Base-by-base conservation (phyloP, 2,797 vertebrate genomes). In the Scolopax rusticola region DNA sequence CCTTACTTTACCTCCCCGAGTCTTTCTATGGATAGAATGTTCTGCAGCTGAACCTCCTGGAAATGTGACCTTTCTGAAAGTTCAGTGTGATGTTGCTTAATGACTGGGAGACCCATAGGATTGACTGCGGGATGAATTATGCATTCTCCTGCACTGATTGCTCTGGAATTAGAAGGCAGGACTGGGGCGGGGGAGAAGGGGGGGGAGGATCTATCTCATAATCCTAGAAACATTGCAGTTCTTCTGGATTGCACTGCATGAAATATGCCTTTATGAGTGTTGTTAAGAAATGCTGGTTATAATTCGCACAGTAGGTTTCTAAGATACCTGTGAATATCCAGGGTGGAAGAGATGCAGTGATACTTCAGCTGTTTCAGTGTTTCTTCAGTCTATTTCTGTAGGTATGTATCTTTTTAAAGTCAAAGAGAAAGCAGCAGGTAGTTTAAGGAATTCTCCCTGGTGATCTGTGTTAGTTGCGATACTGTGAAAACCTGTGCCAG, bases 211-310 rank as follows among this genome's bases (percentile, higher is more conserved):
- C 25, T 28, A 15, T 68, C 47, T 74, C 7, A 7, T 87, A 92
- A 80, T 87, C 92, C 82, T 88, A 84, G 86, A 96, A 91, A 84
- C 88, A 33, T 15, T 67, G 84, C 69, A 56, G 17, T 84, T 96
- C 68, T 94, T 93, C 57, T 87, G 61, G 57, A 83, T 48, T 94
- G 40, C 51, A 33, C 32, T 87, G 30, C 33, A 15, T 90, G 47
- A 96, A 89, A 74, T 50, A 51, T 20, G 25, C 43, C 13, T 36
- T 81, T 69, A 9, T 79, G 92, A 73, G 77, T 94, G 69, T 71
- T 84, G 53, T 73, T 91, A 61, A 87, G 25, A 82, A 96, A 94
- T 86, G 43, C 82, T 81, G 65, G 83, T 73, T 95, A 11, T 80
- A 41, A 33, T 40, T 86, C 8, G 9, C 27, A 8, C 10, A 7